Evolutionary conservation across 2,113 vertebrate genomes (phyloP).

Genomic region (Prionailurus bengalensis): DNA sequence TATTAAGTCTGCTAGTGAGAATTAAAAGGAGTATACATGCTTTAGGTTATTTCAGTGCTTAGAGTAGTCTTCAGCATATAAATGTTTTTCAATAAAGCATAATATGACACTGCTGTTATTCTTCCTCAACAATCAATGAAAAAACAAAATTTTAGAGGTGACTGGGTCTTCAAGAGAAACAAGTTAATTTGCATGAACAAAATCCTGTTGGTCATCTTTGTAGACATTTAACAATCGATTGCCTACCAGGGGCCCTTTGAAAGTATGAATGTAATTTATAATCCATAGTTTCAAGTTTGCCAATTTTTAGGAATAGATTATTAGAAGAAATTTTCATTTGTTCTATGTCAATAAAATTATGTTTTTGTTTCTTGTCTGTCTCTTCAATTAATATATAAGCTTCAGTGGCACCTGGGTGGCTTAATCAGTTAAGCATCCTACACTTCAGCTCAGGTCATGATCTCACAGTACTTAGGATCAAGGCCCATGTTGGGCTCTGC

Average conservation of each 20-base stretch:
- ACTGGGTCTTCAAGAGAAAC: background rate
- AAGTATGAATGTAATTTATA: background rate
- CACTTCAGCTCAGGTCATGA: too few relatives aligned
- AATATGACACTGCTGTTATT: background rate
- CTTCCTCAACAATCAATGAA: background rate
- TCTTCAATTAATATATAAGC: background rate
- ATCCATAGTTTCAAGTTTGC: background rate
- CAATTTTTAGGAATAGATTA: background rate
- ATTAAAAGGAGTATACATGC: background rate
- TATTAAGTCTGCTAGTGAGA: background rate
- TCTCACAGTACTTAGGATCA: too few relatives aligned
- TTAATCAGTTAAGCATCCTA: too few relatives aligned
- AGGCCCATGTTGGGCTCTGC: too few relatives aligned
- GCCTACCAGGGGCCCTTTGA: background rate
- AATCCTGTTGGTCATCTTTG: background rate
- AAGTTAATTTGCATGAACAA: background rate
- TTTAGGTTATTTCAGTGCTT: background rate
- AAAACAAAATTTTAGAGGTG: constrained; percentile 30
- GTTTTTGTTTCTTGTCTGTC: background rate
- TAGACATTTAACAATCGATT: background rate
- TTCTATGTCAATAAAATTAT: background rate
- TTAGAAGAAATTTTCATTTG: constrained; percentile 8
- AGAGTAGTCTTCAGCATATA: background rate
- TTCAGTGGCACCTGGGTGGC: background rate
- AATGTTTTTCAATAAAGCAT: background rate